Evolutionary conservation across 2,113 vertebrate genomes (phyloP).

Genomic region (Butastur rufipennis): DNA sequence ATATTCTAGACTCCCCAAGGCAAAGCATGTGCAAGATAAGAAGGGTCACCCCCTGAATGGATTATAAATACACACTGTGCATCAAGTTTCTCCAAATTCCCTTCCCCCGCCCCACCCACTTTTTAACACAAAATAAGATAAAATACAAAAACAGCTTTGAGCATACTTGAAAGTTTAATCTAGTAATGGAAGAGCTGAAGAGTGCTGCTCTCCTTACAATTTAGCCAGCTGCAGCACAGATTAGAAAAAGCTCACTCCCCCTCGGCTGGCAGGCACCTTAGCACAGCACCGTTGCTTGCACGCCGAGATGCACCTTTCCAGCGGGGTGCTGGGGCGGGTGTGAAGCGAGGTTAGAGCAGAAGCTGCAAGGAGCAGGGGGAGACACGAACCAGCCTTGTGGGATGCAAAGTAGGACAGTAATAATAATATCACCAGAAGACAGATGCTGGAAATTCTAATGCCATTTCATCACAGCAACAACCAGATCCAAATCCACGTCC

Average conservation of each 20-base stretch:
- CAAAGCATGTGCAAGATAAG: neutral
- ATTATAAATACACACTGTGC: neutral
- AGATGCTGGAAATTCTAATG: neutral
- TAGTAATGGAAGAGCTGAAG: neutral
- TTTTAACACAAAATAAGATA: neutral
- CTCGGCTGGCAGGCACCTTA: neutral
- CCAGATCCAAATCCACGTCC: neutral
- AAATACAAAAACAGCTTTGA: neutral
- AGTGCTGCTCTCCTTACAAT: neutral
- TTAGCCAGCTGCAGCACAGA: neutral
- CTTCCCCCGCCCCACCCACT: neutral
- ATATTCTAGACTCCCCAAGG: constrained; percentile 28
- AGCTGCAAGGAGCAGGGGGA: neutral
- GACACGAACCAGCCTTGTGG: neutral
- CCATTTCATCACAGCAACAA: neutral
- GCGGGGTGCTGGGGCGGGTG: neutral
- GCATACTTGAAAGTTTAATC: neutral
- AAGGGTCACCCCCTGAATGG: neutral
- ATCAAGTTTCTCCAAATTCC: neutral
- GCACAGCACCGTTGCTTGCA: neutral
- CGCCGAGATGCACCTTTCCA: neutral
- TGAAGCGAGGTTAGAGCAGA: neutral
- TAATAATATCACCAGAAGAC: no score
- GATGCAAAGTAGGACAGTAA: neutral
- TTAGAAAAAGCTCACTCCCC: neutral